phyloP scores from a whole-genome alignment of 1,140 invertebrate species.

The Eubasilissa regina region DNA sequence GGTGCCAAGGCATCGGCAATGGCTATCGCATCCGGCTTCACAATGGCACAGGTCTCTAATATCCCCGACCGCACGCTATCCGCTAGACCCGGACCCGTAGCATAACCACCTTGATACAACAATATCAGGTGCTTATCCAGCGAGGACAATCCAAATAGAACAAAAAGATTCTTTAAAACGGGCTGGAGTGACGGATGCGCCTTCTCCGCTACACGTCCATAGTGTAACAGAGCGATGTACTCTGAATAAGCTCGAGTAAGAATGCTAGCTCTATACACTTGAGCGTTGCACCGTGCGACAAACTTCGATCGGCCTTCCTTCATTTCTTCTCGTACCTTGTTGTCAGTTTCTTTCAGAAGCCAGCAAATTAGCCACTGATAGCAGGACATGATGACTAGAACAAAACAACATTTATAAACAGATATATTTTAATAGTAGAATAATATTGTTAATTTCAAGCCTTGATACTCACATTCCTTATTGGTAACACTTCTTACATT shows the following conservation, averaged over 20 bases:
- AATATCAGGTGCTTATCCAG: constrained; percentile 84
- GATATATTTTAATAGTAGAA: neutral
- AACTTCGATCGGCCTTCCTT: constrained; percentile 78
- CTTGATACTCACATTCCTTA: constrained; percentile 74
- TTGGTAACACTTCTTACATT: constrained; percentile 69
- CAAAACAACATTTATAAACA: constrained; percentile 40
- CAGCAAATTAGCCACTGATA: constrained; percentile 91
- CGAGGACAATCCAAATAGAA: constrained; percentile 81
- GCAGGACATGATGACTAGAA: constrained; percentile 80
- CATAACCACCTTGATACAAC: constrained; percentile 83
- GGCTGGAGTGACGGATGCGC: constrained; percentile 70
- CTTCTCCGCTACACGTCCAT: constrained; percentile 73
- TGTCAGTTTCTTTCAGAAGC: constrained; percentile 80
- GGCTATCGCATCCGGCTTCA: constrained; percentile 82
- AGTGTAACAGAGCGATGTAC: constrained; percentile 76
- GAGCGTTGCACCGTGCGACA: constrained; percentile 83
- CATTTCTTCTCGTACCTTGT: constrained; percentile 75
- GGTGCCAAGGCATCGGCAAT: constrained; percentile 83
- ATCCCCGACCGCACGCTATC: constrained; percentile 74
- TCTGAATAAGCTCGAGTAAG: constrained; percentile 85
- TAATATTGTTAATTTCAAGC: neutral
- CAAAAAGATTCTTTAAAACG: constrained; percentile 79
- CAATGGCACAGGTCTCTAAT: constrained; percentile 74
- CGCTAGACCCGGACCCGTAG: constrained; percentile 68
- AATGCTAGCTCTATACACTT: constrained; percentile 85